Percentiles rank a stretch among this genome's conserved stretches.
These are phyloP conservation scores for Coptodon rendalli DNA, from an alignment of 2,113 vertebrate genomes.

Conservation along the genomic window DNA sequence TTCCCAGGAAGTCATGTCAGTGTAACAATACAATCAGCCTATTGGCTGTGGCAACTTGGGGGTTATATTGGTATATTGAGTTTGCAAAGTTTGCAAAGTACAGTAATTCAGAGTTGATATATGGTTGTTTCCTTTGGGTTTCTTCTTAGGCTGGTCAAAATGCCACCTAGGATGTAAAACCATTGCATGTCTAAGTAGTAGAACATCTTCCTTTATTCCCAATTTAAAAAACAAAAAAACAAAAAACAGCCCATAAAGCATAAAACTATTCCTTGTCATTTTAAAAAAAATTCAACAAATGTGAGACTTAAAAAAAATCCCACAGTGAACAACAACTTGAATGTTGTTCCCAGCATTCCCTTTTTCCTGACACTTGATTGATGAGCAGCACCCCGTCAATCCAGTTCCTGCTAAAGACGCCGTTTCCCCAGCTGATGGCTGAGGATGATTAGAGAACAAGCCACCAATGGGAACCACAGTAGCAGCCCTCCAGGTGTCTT, in stretches of 20 bases:
- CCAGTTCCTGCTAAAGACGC: neutral
- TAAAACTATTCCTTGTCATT: neutral
- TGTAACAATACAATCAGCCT: neutral
- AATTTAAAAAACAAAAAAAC: neutral
- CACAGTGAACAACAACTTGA: neutral
- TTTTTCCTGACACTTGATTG: neutral
- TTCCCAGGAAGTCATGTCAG: neutral
- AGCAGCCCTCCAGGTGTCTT: neutral
- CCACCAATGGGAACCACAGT: neutral
- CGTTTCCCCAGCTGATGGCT: rapidly evolving
- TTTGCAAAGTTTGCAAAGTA: neutral
- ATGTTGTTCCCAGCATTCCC: neutral
- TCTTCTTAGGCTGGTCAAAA: neutral
- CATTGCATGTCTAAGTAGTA: neutral
- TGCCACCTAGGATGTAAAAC: neutral
- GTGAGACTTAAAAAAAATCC: neutral
- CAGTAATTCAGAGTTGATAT: neutral
- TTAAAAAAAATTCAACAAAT: neutral
- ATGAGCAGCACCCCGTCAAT: neutral
- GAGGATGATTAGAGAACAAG: neutral
- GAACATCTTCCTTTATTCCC: neutral
- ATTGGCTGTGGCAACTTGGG: neutral
- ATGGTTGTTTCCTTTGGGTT: neutral
- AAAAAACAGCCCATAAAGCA: neutral
- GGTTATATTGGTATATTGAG: neutral